Evolutionary conservation across 2,113 vertebrate genomes (phyloP).

Genomic region (Tangachromis dhanisi): DNA sequence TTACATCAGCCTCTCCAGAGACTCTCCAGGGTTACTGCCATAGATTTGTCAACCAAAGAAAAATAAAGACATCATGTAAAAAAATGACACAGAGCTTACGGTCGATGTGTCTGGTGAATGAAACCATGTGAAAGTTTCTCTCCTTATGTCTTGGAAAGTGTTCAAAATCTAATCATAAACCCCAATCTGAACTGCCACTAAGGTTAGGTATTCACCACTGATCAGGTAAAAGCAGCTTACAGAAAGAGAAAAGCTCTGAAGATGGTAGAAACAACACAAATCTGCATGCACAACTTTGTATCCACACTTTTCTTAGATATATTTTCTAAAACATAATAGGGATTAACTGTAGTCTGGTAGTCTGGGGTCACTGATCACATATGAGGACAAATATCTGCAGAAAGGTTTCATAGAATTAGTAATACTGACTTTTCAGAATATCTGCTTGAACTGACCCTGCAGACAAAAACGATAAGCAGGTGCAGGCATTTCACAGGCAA

Average conservation of each 20-base stretch:
- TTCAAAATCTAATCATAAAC: background rate
- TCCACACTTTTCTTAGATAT: background rate
- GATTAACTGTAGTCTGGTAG: background rate
- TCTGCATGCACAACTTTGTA: background rate
- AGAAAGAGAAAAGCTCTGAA: background rate
- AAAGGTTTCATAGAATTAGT: background rate
- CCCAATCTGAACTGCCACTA: background rate
- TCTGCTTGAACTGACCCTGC: background rate
- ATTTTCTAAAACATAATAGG: background rate
- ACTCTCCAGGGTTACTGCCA: background rate
- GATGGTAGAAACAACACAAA: background rate
- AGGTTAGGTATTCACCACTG: background rate
- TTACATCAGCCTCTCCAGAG: background rate
- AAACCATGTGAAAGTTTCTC: background rate
- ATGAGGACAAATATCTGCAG: background rate
- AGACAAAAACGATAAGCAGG: background rate
- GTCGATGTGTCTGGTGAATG: background rate
- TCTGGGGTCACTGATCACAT: background rate
- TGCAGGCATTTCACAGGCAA: background rate
- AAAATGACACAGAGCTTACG: background rate
- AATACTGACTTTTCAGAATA: background rate
- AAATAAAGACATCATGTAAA: background rate
- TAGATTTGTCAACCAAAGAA: background rate
- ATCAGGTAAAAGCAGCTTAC: background rate
- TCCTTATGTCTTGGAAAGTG: background rate